Evolutionary conservation across 2,113 vertebrate species (phyloP).

Genomic region (Sakesphorus luctuosus): DNA sequence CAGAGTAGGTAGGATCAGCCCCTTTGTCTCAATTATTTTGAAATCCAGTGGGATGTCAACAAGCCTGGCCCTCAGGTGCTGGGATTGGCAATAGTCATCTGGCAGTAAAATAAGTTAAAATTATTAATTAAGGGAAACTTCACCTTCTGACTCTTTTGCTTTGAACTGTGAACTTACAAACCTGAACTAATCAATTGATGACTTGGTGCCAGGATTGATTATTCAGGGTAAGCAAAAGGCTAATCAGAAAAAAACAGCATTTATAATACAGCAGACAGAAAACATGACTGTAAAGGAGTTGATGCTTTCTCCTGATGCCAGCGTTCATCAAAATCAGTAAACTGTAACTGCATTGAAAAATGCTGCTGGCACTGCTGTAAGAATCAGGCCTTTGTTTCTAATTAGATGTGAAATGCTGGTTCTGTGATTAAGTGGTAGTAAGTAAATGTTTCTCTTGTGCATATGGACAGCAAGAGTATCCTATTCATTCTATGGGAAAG

Average conservation of each 20-base stretch:
- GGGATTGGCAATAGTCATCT: neutral
- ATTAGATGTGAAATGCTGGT: conserved; percentile 25
- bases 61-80: neutral
- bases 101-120: neutral
- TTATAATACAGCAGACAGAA: neutral
- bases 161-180: neutral
- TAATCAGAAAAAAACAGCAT: neutral
- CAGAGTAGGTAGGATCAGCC: neutral
- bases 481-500: neutral
- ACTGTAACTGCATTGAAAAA: neutral
- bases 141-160: neutral
- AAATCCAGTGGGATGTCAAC: neutral
- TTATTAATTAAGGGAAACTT: neutral
- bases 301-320: neutral
- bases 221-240: neutral
- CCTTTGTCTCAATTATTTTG: neutral
- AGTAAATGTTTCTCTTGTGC: conserved; percentile 45
- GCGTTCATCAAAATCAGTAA: neutral
- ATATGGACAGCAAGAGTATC: neutral
- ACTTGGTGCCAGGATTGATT: neutral
- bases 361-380: neutral
- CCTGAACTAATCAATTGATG: neutral
- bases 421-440: conserved; percentile 31
- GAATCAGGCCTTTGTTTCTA: conserved; percentile 32
- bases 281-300: neutral